phyloP scores from a whole-genome alignment of 2,797 vertebrate species.

The Geotrypetes seraphini region DNA sequence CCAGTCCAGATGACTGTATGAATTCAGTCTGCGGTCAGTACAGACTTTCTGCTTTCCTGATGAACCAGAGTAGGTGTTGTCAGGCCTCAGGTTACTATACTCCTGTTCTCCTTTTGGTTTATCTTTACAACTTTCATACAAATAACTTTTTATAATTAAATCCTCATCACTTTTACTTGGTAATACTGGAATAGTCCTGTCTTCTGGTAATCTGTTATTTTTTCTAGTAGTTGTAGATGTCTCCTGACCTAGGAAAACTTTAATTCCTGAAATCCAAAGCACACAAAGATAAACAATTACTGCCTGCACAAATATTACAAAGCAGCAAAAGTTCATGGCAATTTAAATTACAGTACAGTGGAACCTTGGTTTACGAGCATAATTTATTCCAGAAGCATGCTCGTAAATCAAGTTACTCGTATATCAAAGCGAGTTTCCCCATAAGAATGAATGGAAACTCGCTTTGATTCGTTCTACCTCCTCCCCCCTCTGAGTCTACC shows the following conservation, averaged over 20 bases:
- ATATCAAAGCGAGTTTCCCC: no score
- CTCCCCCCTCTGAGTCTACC: no score
- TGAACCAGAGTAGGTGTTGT: background rate
- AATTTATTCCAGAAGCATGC: no score
- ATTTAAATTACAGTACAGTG: no score
- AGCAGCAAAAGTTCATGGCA: accelerated
- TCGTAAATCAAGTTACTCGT: no score
- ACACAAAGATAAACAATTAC: slow-evolving; percentile 10
- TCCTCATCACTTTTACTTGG: slow-evolving; percentile 58
- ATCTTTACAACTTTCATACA: slow-evolving; percentile 20
- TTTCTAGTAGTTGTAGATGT: background rate
- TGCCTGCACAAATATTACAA: slow-evolving; percentile 37
- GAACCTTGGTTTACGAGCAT: no score
- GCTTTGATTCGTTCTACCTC: no score
- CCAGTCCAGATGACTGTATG: background rate
- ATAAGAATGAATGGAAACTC: no score
- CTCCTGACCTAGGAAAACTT: background rate
- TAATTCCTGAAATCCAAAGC: slow-evolving; percentile 19
- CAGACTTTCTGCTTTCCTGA: background rate
- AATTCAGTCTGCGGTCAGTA: background rate
- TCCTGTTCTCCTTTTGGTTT: background rate
- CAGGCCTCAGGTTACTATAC: background rate
- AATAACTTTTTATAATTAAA: slow-evolving; percentile 52
- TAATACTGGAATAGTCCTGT: slow-evolving; percentile 47
- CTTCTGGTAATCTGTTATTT: slow-evolving; percentile 22